phyloP scores from a whole-genome alignment of 2,888 invertebrate genomes.

The Sphinx pinastri region DNA sequence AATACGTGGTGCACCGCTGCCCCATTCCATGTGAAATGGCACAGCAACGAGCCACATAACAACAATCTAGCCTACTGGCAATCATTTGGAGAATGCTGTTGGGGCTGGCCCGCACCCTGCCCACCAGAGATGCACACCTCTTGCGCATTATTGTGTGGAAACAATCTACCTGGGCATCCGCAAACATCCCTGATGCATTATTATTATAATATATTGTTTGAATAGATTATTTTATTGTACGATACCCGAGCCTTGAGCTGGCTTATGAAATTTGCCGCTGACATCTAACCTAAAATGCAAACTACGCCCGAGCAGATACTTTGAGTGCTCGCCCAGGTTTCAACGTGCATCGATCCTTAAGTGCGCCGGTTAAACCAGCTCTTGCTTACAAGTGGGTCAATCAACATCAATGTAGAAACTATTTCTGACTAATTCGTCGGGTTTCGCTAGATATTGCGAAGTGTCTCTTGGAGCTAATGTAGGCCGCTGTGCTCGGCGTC shows the following conservation, averaged over 20 bases:
- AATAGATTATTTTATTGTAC: background rate
- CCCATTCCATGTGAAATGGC: no score
- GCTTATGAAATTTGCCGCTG: background rate
- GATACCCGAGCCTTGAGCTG: background rate
- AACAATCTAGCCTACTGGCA: no score
- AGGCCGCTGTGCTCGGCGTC: background rate
- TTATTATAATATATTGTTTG: no score
- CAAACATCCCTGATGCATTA: no score
- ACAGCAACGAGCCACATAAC: no score
- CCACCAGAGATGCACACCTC: no score
- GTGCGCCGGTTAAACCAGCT: conserved; percentile 3
- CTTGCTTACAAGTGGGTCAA: conserved; percentile 18
- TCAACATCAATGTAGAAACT: conserved; percentile 25
- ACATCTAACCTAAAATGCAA: conserved; percentile 13
- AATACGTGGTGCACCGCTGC: no score
- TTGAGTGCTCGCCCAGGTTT: background rate
- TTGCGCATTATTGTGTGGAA: no score
- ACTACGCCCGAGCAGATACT: conserved; percentile 1
- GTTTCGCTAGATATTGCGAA: conserved; percentile 21
- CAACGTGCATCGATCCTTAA: conserved; percentile 8
- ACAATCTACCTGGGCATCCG: no score
- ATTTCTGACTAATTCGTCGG: conserved; percentile 16
- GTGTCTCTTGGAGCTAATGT: conserved; percentile 14
- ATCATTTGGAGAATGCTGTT: no score
- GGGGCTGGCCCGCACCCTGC: no score